Evolutionary conservation across 2,888 invertebrate genomes (phyloP), one percentile per base, ranked within the genome.

Genomic region (Drosophila atroscutellata): DNA sequence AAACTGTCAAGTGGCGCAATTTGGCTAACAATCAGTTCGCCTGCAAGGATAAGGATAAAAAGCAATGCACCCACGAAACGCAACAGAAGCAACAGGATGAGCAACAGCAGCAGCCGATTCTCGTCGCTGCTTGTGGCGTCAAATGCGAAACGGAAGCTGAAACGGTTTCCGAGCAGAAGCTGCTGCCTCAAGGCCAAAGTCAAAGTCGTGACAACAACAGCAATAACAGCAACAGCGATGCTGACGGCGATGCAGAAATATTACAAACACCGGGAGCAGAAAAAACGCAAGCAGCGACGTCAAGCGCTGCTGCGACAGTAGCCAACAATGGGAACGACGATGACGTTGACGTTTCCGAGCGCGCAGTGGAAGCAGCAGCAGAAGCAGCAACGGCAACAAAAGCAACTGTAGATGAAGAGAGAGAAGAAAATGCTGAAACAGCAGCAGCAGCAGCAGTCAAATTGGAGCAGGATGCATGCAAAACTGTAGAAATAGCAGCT

Each of bases 11-110:
- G 71, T 93, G 93, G 93, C 92, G 93, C 68, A 90, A 92, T 66
- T 86, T 93, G 77, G 90, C 91, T 61, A 92, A 93, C 74, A 93
- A 93, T 89, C 92, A 92, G 72, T 92, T 92, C 71, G 93, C 93
- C 24, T 91, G 91, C 75, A 92, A 91, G 78, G 91, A 92, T 83
- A 89, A 89, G 64, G 91, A 91, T 42, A 90, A 87, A 75, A 86
- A 85, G 65, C 52, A 52, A 54, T 51, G 65, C 34, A 20, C 34
- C 50, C 52, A 54, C 26, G 70, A 65, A 59, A 9, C 57, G 39
- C 45, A 45, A 5, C 69, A 72, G 57, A 69, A 76, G 75, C 70
- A 76, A 70, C 76, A 76, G 72, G 73, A 77, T 58, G 26, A 60
- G 32, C 26, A 49, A 30, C 47, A 59, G 30, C 63, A 36, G 36